Evolutionary conservation across 2,113 vertebrate genomes (phyloP), one percentile per base, ranked within the genome.

Genomic region (Tragulus kanchil): DNA sequence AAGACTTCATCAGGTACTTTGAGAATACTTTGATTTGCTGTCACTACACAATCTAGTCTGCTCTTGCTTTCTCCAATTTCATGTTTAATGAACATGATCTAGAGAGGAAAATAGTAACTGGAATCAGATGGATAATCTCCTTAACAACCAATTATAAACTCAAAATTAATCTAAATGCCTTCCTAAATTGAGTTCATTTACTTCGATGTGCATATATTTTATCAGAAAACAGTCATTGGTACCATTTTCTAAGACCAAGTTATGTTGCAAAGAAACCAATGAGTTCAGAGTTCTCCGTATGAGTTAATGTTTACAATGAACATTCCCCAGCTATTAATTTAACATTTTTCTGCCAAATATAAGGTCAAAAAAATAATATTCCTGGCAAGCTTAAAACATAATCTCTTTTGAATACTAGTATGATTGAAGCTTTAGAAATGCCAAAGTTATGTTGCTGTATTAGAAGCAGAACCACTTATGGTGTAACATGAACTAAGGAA

Each of bases 311-410:
- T 96, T 79, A 81, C 12, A 54, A 64, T 25, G 21, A 90, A 67
- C 4, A 16, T 77, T 77, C n/a, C 1, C 21, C 31, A 96, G 7
- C 45, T 92, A 69, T 45, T 79, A 95, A 67, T 50, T 77, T 67
- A 78, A 83, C 17, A 52, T 67, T 85, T 84, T 83, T n/a, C 3
- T 93, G 42, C 8, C n/a, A 92, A 84, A 85, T 52, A n/a, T 48
- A 79, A 82, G 19, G 48, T 54, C 36, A 67, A 52, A 64, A 95
- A 96, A 87, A 58, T 73, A 71, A 87, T 67, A 85, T 61, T 73
- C 9, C 31, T 64, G 14, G 36, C 0, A 71, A 2, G 5, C 4
- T 48, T 89, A 92, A 92, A 59, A n/a, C 3, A 31, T 73, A 88
- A 54, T 77, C 0, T 89, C 23, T 7, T 64, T n/a, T 92, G 71